These are phyloP conservation scores for Smutsia temminckii DNA, from an alignment of 2,797 vertebrate genomes.

Conservation along the genomic window DNA sequence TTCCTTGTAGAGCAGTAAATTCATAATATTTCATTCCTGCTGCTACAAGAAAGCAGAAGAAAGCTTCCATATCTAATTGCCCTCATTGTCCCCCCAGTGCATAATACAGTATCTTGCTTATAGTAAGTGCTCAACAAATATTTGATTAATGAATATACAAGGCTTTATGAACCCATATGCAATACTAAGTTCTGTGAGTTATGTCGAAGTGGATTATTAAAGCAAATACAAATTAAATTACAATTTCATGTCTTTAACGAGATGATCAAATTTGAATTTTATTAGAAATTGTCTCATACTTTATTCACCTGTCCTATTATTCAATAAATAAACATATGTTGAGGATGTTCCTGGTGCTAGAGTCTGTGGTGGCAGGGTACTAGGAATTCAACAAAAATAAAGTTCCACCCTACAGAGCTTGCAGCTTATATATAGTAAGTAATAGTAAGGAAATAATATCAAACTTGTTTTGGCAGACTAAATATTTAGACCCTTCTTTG, in stretches of 20 bases:
- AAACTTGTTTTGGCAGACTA: constrained; percentile 1
- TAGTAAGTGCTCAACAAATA: not conserved
- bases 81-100: not conserved
- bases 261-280: constrained; percentile 40
- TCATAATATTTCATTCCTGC: not conserved
- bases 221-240: constrained; percentile 35
- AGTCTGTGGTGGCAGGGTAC: not conserved
- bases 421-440: constrained; percentile 29
- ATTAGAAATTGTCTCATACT: constrained; percentile 37
- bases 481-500: constrained; percentile 50
- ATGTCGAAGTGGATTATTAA: not conserved
- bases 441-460: constrained; percentile 11
- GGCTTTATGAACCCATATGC: not conserved
- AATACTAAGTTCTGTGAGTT: constrained; percentile 21
- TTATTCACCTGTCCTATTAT: not conserved
- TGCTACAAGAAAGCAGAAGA: not conserved
- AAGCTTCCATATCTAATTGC: not conserved
- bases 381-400: constrained; percentile 33
- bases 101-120: not conserved
- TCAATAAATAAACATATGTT: not conserved
- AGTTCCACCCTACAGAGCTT: not conserved
- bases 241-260: constrained; percentile 39
- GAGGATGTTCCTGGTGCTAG: not conserved
- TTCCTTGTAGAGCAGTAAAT: not conserved
- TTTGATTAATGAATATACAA: not conserved